phyloP scores from a whole-genome alignment of 2,888 invertebrate species.

The Oxystoma pomonae region DNA sequence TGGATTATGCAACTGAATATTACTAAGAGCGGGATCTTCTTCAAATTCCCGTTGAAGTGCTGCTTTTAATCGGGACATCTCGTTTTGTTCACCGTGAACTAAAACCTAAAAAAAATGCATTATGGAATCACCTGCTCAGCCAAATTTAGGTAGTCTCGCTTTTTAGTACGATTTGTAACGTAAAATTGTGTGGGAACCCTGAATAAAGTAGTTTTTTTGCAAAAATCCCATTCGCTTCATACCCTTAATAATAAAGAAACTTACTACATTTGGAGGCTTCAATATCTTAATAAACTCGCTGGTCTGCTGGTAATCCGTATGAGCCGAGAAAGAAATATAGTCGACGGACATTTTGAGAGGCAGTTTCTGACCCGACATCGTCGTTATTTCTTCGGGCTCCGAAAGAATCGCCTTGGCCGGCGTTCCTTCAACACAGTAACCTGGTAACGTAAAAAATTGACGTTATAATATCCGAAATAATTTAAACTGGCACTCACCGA shows the following conservation, averaged over 20 bases:
- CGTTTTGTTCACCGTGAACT: constrained; percentile 98
- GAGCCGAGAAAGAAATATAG: constrained; percentile 99
- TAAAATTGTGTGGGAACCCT: no score
- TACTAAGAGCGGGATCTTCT: constrained; percentile 70
- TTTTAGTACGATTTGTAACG: not conserved
- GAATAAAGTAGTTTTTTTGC: no score
- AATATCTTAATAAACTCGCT: constrained; percentile 93
- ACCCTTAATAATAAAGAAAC: constrained; percentile 73
- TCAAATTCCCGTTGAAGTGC: constrained; percentile 93
- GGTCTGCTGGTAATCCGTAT: constrained; percentile 97
- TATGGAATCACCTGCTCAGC: no score
- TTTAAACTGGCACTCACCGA: no score
- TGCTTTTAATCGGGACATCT: constrained; percentile 94
- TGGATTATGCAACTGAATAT: constrained; percentile 89
- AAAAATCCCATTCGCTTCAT: no score
- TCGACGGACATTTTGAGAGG: constrained; percentile 97
- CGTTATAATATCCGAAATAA: no score
- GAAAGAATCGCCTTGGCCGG: constrained; percentile 90
- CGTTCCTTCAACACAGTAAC: constrained; percentile 88
- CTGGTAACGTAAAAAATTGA: no score
- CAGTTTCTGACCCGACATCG: constrained; percentile 93
- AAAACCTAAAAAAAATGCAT: constrained; percentile 58
- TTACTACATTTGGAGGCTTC: constrained; percentile 89
- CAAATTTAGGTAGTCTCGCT: not conserved
- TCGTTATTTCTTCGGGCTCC: constrained; percentile 95